Conservation (phyloP, 37 sponge, comb jelly and placozoan genomes). For the Mnemiopsis leidyi region DNA sequence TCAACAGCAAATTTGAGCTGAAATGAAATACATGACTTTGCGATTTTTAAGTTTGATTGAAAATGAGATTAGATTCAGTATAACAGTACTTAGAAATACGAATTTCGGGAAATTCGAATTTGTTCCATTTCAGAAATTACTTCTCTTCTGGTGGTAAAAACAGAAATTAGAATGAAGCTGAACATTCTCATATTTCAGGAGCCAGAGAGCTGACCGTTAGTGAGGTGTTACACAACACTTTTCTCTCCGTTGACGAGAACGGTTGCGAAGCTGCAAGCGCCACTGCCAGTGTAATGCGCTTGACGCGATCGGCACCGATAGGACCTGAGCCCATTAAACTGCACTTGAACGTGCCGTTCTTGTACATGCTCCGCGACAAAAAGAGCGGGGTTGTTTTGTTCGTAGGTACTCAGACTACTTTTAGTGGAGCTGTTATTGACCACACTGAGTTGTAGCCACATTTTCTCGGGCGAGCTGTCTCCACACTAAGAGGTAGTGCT, state of each 20-base stretch:
- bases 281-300: not conserved
- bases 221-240: constrained; percentile 32
- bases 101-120: too few species aligned
- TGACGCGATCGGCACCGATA: not conserved
- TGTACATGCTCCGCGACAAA: not conserved
- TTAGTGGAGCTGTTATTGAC: not conserved
- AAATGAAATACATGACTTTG: too few species aligned
- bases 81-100: too few species aligned
- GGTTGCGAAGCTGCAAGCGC: constrained; percentile 34
- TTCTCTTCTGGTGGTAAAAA: too few species aligned
- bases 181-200: too few species aligned
- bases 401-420: not conserved
- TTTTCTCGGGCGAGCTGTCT: too few species aligned
- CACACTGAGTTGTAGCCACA: not conserved
- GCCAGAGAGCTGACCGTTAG: not conserved
- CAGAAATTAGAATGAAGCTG: too few species aligned
- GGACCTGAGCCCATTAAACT: not conserved
- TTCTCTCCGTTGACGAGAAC: not conserved
- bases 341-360: not conserved
- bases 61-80: too few species aligned
- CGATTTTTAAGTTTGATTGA: too few species aligned
- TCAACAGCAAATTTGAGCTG: too few species aligned
- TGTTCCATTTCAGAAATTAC: too few species aligned
- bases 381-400: not conserved
- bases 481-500: not conserved